These are phyloP conservation scores for Mythimna vitellina DNA, from an alignment of 2,888 invertebrate species.

Conservation along the genomic window DNA sequence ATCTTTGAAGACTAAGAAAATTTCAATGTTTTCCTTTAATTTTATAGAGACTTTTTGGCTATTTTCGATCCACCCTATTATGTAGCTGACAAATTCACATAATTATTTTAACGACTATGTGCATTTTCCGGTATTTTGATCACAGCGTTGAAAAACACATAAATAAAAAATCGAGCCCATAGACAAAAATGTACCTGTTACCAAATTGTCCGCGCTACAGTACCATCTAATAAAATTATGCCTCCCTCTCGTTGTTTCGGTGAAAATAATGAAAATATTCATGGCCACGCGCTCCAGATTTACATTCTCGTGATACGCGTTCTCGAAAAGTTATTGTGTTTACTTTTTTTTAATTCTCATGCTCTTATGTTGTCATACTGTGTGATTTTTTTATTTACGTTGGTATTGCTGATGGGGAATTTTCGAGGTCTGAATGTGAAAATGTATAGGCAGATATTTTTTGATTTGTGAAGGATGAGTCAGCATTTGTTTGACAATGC, in stretches of 20 bases:
- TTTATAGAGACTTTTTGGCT: no score
- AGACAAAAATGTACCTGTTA: slow-evolving; percentile 10
- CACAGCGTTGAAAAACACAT: neutral
- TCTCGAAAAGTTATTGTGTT: slow-evolving; percentile 64
- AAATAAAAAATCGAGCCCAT: neutral
- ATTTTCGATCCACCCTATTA: no score
- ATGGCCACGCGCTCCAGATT: slow-evolving; percentile 73
- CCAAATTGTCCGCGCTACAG: slow-evolving; percentile 1
- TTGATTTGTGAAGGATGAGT: neutral
- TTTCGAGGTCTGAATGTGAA: slow-evolving; percentile 16
- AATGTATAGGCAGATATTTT: neutral
- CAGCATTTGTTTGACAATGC: neutral
- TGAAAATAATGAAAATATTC: slow-evolving; percentile 76
- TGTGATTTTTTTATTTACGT: slow-evolving; percentile 24
- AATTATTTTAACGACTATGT: neutral
- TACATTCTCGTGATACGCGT: slow-evolving; percentile 66
- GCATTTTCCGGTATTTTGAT: neutral
- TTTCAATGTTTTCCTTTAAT: no score
- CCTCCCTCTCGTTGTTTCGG: slow-evolving; percentile 47
- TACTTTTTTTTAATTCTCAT: slow-evolving; percentile 55
- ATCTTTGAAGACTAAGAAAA: no score
- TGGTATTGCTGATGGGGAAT: neutral
- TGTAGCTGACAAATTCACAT: no score
- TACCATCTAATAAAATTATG: slow-evolving; percentile 52
- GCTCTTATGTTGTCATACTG: slow-evolving; percentile 25